Base-by-base conservation (phyloP, 2,113 vertebrate genomes). In the Hemiprocne comata region DNA sequence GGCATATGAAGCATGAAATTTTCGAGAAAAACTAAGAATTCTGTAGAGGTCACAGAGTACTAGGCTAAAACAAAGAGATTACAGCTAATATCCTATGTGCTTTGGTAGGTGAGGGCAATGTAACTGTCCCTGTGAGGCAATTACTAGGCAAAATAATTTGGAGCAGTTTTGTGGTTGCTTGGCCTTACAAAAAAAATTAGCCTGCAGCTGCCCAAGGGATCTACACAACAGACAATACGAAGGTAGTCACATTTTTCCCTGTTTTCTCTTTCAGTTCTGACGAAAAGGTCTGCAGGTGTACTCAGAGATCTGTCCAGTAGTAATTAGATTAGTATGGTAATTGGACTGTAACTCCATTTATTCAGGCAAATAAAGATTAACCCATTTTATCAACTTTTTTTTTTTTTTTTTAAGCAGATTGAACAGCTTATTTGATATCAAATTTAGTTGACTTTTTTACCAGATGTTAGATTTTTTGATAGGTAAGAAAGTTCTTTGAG, bases 261-360 rank as follows among this genome's bases (percentile, higher is more conserved):
- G 13, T 61, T 89, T 90, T 87, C 10, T 61, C 34, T 90, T 84
- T 66, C 31, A 76, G 12, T 83, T 82, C 60, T 88, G 67, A 80
- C 42, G 55, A 73, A 88, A 90, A 90, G n/a, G 3, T 71, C 46
- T 83, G 33, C 55, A 90, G 46, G 76, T 88, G 17, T 36, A 46
- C 48, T 67, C 26, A 48, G 55, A 94, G 58, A 64, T 87, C 69
- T 84, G 60, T 79, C 89, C 79, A 42, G 46, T 20, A 46, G 28
- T 92, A 88, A 86, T 90, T 92, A 86, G 69, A 89, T 90, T 90
- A 90, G 15, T 26, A 26, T 66, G 48, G 42, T 51, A 77, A 80
- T 86, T 92, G 72, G 48, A 42, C 71, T 87, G 36, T 88, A 85
- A 72, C 46, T 72, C 65, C 25, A 80, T 90, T 74, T 74, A 54